Base-by-base conservation (phyloP, 2,888 invertebrate genomes). In the Drosophila neotestacea region DNA sequence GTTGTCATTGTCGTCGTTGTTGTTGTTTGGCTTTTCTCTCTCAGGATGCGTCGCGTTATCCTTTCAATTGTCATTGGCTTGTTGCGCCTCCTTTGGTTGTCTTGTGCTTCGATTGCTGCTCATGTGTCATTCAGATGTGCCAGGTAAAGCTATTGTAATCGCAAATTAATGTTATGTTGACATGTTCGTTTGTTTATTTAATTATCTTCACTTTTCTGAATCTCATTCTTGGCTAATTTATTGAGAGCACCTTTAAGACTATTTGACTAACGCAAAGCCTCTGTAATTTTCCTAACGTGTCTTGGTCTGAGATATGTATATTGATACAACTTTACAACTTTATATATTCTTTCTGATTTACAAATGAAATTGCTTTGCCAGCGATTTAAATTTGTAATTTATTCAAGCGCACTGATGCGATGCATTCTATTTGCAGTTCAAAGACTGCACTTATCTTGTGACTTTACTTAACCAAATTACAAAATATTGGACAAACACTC, bases 1-100 rank as follows among this genome's bases (percentile, higher is more conserved):
- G 50, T 27, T 38, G 34, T 44, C 27, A 42, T 46, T 38, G 62
- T 13, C 16, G 48, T 46, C 27, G 30, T 7, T 59, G 11, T 46
- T 28, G 30, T 30, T 30, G 30, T 30, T 30, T 64, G 48, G 65
- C n/a, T 38, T 44, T 27, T 10, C 34, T 28, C 34, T 22, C 44
- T 27, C 27, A 36, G 27, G 27, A 64, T 72, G 56, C 66, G 71
- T 61, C 79, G 69, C 75, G 73, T 81, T 83, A 81, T 87, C 79
- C 87, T 79, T 80, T 85, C 88, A 79, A 83, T 86, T 83, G 86
- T 85, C 83, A 81, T 85, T 83, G 75, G 83, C 85, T 85, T 85
- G 85, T 87, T 85, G 85, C 85, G 74, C 64, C 71, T 72, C 27
- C 55, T 55, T 52, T 28, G 13, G 42, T 22, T 22, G 22, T 22